Evolutionary conservation across 2,797 vertebrate genomes (phyloP).

Genomic region (Pseudochirops cupreus): DNA sequence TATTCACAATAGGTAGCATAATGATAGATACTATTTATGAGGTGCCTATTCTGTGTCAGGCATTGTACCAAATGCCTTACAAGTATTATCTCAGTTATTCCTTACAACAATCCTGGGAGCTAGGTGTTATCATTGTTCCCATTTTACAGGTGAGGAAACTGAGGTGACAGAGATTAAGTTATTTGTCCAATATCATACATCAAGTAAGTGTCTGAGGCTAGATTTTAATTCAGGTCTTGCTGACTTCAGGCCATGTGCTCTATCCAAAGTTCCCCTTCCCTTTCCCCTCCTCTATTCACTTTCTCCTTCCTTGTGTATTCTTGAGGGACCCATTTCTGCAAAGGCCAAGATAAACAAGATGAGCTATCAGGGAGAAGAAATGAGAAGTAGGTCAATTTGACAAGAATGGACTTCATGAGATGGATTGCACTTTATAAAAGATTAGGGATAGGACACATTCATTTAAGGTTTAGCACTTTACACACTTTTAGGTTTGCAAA

Average conservation of each 20-base stretch:
- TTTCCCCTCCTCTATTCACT: neutral
- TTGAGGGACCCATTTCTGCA: neutral
- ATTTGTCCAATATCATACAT: neutral
- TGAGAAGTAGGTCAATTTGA: neutral
- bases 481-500: neutral
- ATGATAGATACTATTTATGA: neutral
- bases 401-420: neutral
- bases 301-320: neutral
- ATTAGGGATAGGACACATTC: neutral
- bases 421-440: neutral
- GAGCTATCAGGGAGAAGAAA: neutral
- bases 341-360: neutral
- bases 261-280: neutral
- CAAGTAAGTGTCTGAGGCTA: neutral
- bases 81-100: neutral
- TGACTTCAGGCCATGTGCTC: neutral
- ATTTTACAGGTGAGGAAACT: neutral
- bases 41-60: neutral
- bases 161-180: neutral
- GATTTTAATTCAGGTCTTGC: neutral
- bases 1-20: neutral
- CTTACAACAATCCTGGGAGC: neutral
- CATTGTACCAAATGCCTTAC: neutral
- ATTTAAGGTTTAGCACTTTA: neutral
- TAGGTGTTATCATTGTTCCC: neutral